A percentile compares a stretch with the other conserved stretches of the same genome.
phyloP scores from a whole-genome alignment of 2,797 vertebrate genomes.

The Rhinogobio ventralis region DNA sequence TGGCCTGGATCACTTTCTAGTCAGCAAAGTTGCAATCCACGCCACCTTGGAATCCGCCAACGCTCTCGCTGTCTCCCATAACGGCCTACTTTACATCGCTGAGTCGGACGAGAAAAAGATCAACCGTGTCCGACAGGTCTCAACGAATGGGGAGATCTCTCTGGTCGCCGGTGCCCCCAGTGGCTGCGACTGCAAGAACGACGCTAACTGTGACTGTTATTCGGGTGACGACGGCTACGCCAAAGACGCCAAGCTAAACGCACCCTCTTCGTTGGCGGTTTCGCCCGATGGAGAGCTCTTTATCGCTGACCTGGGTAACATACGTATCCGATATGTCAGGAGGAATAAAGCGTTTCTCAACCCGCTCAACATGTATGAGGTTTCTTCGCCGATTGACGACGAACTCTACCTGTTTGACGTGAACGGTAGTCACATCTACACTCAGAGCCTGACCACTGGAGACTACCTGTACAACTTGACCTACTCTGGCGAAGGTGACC shows the following conservation, averaged over 20 bases:
- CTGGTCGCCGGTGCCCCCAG: constrained; percentile 93
- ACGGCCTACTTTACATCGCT: constrained; percentile 90
- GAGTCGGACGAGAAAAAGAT: constrained; percentile 98
- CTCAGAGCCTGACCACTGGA: constrained; percentile 94
- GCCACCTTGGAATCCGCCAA: constrained; percentile 95
- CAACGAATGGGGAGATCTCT: constrained; percentile 94
- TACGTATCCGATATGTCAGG: constrained; percentile 92
- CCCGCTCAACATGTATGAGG: constrained; percentile 92
- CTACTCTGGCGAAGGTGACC: constrained; percentile 88
- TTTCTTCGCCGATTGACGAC: constrained; percentile 94
- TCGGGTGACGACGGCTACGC: constrained; percentile 96
- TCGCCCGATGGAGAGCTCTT: constrained; percentile 95
- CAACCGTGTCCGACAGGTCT: constrained; percentile 94
- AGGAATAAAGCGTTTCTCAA: constrained; percentile 95
- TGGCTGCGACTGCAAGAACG: constrained; percentile 97
- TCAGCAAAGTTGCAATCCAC: constrained; percentile 94
- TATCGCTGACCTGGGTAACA: constrained; percentile 93
- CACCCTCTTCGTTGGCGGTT: constrained; percentile 90
- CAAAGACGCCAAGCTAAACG: constrained; percentile 94
- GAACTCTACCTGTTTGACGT: constrained; percentile 96
- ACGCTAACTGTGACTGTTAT: constrained; percentile 97
- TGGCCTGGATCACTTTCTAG: constrained; percentile 94
- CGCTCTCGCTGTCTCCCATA: constrained; percentile 92
- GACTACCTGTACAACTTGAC: constrained; percentile 97
- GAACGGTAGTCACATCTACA: constrained; percentile 94